Evolutionary conservation across 2,888 invertebrate species (phyloP), one percentile per base, ranked within the genome.

Genomic region (Griposia aprilina): DNA sequence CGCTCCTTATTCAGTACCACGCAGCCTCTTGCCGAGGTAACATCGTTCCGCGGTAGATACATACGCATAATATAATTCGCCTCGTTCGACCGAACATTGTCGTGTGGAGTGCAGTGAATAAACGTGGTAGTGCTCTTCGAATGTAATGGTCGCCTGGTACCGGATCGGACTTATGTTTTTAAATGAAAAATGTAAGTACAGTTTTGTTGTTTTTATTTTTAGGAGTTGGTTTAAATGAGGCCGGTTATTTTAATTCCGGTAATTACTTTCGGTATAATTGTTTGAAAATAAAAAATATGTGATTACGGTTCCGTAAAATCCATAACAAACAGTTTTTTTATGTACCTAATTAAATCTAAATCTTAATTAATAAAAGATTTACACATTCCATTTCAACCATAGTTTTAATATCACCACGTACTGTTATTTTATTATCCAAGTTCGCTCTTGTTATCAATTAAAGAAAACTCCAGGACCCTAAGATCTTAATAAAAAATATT

Each of bases 41-140:
- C 93, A 92, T 91, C 92, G 91, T 85, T 81, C 79, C 82, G 87
- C 82, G 83, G 76, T 84, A 84, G 80, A 85, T 86, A 84, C 74
- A 78, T 30, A 75, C 69, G 79, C 82, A 73, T 81, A 80, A 79
- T 75, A 76, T 76, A 80, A 79, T 81, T 79, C 76, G 76, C 74
- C 74, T 72, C 81, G 84, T 81, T 87, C 80, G 80, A 78, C 82
- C 81, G 83, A 81, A 76, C 83, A 87, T 88, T 87, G 88, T 82
- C 90, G 88, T 86, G 93, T 94, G 96, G 94, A 96, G 96, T 96
- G 96, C 95, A 95, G 96, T 96, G 96, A 84, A 88, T 91, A 86
- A 89, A 86, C 88, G 89, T 90, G 88, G 89, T 88, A 91, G 92
- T 92, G 93, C 87, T 86, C 86, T 83, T 82, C 76, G 20, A 73